Evolutionary conservation across 2,113 vertebrate species (phyloP), one percentile per base, ranked within the genome.

Genomic region (Nothoprocta pentlandii): DNA sequence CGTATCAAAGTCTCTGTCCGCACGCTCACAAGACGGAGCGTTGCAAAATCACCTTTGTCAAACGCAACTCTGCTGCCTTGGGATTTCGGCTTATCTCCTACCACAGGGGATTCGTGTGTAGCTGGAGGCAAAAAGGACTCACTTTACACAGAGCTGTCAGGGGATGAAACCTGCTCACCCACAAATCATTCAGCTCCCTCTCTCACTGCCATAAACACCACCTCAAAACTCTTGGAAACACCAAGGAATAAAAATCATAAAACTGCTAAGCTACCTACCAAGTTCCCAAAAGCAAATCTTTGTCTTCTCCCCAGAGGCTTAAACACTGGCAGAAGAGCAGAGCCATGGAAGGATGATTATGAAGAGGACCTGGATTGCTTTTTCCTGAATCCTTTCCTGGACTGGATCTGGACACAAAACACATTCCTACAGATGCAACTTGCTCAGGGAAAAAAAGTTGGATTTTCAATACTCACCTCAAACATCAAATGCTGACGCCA

Each of bases 11-110:
- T 89, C 84, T 28, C 70, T 51, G 10, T 94, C 89, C 54, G 89
- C 81, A 82, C 51, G 32, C 75, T 91, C 73, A 67, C 88, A 90
- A 93, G n/a, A 58, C 66, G 56, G 87, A 88, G 80, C 87, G 87
- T 28, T 42, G 28, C 47, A 79, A 64, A 79, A 66, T 32, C 28
- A 64, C 49, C 47, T 53, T 22, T 56, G 39, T 63, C 75, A 78
- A 30, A 77, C 21, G 13, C 5, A 44, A 30, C 69, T 25, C 49
- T 54, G 25, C 34, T 54, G 8, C 34, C 26, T 30, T 26, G 39
- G 16, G 61, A 26, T 41, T 16, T 17, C 12, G 16, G 46, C 66
- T 41, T 68, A 15, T 42, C 67, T 92, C 23, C 59, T 77, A 61
- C 58, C 41, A 49, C 1, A 17, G 63, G 30, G 86, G 17, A 26